Conservation (phyloP, 2,888 invertebrate genomes). For the Baccha elongata region DNA sequence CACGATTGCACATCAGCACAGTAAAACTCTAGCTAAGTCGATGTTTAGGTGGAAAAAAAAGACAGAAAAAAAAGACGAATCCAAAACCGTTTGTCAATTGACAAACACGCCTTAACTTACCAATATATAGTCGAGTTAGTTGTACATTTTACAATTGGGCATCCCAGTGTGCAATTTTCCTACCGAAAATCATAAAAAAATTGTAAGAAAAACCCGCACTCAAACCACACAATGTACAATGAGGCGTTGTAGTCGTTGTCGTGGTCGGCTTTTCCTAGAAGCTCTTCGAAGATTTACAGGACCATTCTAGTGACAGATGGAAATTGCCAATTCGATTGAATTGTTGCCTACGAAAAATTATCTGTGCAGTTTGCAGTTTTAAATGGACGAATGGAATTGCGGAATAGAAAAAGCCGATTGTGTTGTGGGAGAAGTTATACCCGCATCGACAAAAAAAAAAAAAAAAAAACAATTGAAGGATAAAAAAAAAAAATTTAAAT, state of each 20-base stretch:
- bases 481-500: constrained; percentile 35
- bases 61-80: constrained; percentile 25
- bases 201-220: constrained; percentile 1
- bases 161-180: constrained; percentile 8
- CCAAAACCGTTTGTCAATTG: constrained; percentile 64
- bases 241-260: constrained; percentile 30
- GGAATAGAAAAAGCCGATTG: constrained; percentile 47
- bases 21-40: constrained; percentile 11
- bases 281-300: constrained; percentile 71
- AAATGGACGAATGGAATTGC: constrained; percentile 52
- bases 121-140: constrained; percentile 21
- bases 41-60: constrained; percentile 29
- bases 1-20: constrained; percentile 25
- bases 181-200: background rate
- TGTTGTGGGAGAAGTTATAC: constrained; percentile 25
- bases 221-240: constrained; percentile 49
- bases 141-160: constrained; percentile 48
- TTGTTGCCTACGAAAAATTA: constrained; percentile 73
- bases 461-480: background rate
- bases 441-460: constrained; percentile 14
- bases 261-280: constrained; percentile 22
- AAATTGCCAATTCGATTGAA: constrained; percentile 74
- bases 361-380: constrained; percentile 72
- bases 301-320: constrained; percentile 71
- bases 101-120: constrained; percentile 69